These are phyloP conservation scores for Toxonevra muliebris DNA, from an alignment of 2,888 invertebrate species.

Conservation along the genomic window DNA sequence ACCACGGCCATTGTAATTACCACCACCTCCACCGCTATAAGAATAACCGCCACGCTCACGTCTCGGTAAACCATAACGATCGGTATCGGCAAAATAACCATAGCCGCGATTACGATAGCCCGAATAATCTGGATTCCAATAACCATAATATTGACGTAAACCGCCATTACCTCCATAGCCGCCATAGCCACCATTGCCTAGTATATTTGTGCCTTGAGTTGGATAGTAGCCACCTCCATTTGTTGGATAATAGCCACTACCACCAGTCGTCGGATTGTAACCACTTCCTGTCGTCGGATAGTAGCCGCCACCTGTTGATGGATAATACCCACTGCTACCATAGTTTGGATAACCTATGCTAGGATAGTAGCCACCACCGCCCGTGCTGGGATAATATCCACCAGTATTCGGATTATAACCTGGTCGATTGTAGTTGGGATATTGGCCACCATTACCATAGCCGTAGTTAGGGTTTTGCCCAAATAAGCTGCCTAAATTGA, in stretches of 20 bases:
- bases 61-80: constrained; percentile 57
- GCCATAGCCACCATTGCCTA: constrained; percentile 66
- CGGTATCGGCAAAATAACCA: constrained; percentile 67
- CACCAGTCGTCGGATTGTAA: constrained; percentile 34
- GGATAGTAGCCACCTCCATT: constrained; percentile 60
- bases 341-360: neutral
- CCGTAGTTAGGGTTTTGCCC: constrained; percentile 46
- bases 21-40: constrained; percentile 31
- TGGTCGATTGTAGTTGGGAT: constrained; percentile 37
- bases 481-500: constrained; percentile 65
- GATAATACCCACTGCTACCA: constrained; percentile 32
- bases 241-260: constrained; percentile 36
- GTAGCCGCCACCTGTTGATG: constrained; percentile 30
- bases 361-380: constrained; percentile 46
- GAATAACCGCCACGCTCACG: constrained; percentile 29
- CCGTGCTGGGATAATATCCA: constrained; percentile 41
- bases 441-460: constrained; percentile 37
- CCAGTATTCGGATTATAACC: constrained; percentile 29
- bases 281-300: constrained; percentile 37
- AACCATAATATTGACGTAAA: constrained; percentile 69
- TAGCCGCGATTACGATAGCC: constrained; percentile 70
- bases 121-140: constrained; percentile 68
- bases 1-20: constrained; percentile 41
- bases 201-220: constrained; percentile 30
- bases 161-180: constrained; percentile 72